Base-by-base conservation (phyloP, 2,888 invertebrate species). In the Diarsia dahlii region DNA sequence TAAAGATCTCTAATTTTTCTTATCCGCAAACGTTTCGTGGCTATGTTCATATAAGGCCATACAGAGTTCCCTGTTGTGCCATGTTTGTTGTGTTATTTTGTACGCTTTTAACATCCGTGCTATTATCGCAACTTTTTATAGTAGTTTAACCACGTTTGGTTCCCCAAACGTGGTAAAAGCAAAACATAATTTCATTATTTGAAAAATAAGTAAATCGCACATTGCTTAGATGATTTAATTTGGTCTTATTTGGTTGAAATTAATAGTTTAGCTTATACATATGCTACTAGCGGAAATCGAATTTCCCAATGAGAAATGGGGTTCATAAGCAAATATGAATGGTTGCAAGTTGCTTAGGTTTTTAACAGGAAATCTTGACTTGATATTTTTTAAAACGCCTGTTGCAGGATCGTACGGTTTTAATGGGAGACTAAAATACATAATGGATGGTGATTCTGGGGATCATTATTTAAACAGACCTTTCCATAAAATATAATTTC, bases 31-130 rank as follows among this genome's bases (percentile, higher is more conserved):
- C 60, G 54, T 85, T 84, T 83, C 65, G 66, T 90, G 84, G 89
- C 74, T 69, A 84, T 72, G 84, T 81, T 88, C 89, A 85, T 90
- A 89, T 91, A 92, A 92, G 92, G 91, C 92, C 91, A 90, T 93
- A 94, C 91, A 92, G 90, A 91, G 90, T 91, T 89, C 88, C 89
- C 88, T 90, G 91, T 89, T 92, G 90, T 83, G 76, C 84, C 89
- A 91, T 93, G 92, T 93, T 94, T 95, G 94, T 95, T 94, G 93
- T 94, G 94, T 95, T 95, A 95, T 95, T 95, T 95, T 94, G 94
- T 95, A 93, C 92, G 95, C 93, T 94, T 93, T 93, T 94, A 94
- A 94, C 94, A 94, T 95, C 94, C 95, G 94, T 92, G 93, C 92
- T 94, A 95, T 94, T 95, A 95, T 93, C 90, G 93, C 94, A 92